Base-by-base conservation (phyloP, 2,888 invertebrate species). In the Lasioglossum marginatum region DNA sequence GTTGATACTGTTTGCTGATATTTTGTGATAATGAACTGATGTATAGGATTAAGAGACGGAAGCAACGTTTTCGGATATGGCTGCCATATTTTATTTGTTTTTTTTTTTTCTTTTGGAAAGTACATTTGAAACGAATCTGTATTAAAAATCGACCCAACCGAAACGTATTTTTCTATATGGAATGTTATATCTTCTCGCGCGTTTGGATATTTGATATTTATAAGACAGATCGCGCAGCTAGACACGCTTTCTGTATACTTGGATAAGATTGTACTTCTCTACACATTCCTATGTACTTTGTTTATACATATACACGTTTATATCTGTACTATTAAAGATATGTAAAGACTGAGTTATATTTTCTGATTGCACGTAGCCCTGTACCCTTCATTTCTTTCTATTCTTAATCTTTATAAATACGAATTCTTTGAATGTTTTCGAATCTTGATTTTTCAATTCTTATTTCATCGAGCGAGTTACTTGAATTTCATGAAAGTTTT, bases 141-240 rank as follows among this genome's bases (percentile, higher is more conserved):
- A 68, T 37, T 37, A 19, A 68, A 8, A 23, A 68, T 57, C 57
- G 12, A 12, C 4, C 1, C 3, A 68, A 43, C n/a, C 37, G 37
- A 68, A 23, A 83, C 34, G 2, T 77, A 81, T 81, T 81, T 73
- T 77, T 73, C 72, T 77, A 83, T 63, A 10, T 63, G 27, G 60
- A 66, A 43, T 57, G 57, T 14, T 40, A 1, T 23, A 27, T 57
- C 52, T 66, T 27, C 14, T 27, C 31, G 31, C 52, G 12, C 31
- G 34, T 27, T 71, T 19, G 16, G 37, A 63, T 10, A 57, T 43
- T 43, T 34, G 14, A 82, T 82, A 75, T 60, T 31, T 74, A 52
- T 40, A 34, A 14, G 34, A 19, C 5, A 37, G 8, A 12, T 40
- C 23, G 16, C 34, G 16, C 4, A n/a, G 1, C 14, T 19, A 40